Conservation (phyloP, 2,888 invertebrate genomes). For the Scotopteryx bipunctaria region DNA sequence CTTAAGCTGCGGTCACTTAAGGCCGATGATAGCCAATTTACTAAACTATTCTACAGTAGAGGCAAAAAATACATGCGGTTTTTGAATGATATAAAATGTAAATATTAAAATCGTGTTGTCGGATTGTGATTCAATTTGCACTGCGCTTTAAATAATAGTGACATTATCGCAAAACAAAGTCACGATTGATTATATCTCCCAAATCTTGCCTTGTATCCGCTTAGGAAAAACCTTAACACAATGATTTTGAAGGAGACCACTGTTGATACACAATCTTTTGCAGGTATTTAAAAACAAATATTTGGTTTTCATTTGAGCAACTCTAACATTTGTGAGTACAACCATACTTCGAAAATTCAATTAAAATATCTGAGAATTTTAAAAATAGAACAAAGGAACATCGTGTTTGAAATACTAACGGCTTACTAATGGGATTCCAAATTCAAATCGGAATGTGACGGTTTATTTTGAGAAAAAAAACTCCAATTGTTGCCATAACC, state of each 20-base stretch:
- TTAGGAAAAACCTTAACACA: constrained; percentile 27
- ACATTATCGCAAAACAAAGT: constrained; percentile 3
- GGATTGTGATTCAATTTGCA: not conserved
- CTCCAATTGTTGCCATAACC: constrained; percentile 8
- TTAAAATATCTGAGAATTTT: constrained; percentile 16
- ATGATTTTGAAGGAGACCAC: constrained; percentile 29
- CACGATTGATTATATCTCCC: constrained; percentile 6
- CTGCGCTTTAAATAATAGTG: not conserved
- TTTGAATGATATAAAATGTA: not conserved
- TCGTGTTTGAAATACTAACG: constrained; percentile 26
- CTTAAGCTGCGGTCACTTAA: not conserved
- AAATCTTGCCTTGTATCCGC: constrained; percentile 17
- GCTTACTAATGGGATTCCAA: constrained; percentile 38
- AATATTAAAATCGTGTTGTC: not conserved
- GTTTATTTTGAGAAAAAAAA: not conserved
- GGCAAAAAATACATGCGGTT: too few relatives aligned
- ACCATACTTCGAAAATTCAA: constrained; percentile 15
- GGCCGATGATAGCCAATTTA: not conserved
- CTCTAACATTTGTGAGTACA: constrained; percentile 16
- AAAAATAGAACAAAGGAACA: constrained; percentile 33
- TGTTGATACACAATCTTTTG: constrained; percentile 32
- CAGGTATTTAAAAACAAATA: constrained; percentile 30
- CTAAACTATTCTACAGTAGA: not conserved
- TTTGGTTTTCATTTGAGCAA: constrained; percentile 28
- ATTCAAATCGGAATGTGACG: constrained; percentile 36